phyloP scores from a whole-genome alignment of 2,797 vertebrate species.

The Pseudomugil gertrudae region DNA sequence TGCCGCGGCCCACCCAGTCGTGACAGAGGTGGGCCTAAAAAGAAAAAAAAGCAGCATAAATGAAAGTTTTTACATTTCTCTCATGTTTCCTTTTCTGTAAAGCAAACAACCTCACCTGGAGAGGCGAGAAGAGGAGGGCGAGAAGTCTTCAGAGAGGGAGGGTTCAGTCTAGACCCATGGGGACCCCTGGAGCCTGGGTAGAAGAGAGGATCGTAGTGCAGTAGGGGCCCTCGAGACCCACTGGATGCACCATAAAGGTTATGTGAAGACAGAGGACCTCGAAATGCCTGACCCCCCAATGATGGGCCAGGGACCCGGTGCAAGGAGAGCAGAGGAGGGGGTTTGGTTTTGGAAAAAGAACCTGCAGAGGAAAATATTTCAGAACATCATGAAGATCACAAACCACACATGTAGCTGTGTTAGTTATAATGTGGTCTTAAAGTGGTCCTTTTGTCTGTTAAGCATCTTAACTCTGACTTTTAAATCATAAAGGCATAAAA shows the following conservation, averaged over 20 bases:
- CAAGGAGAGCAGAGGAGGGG: conserved; percentile 76
- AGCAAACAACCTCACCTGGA: conserved; percentile 65
- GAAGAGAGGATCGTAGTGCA: conserved; percentile 53
- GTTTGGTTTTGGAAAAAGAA: conserved; percentile 73
- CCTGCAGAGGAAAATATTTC: neutral
- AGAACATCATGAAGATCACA: neutral
- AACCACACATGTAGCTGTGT: too few species aligned
- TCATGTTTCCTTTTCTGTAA: neutral
- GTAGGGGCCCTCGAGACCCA: conserved; percentile 52
- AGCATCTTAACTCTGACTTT: too few species aligned
- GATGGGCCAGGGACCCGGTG: conserved; percentile 68
- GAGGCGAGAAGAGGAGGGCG: conserved; percentile 71
- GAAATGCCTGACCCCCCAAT: conserved; percentile 39
- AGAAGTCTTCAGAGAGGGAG: conserved; percentile 70
- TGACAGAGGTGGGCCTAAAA: conserved; percentile 50
- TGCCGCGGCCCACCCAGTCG: conserved; percentile 58
- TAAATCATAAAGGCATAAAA: too few species aligned
- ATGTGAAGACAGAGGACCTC: conserved; percentile 48
- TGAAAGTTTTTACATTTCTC: neutral
- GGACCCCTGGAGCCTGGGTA: conserved; percentile 53
- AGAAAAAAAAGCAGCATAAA: neutral
- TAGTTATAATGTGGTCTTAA: too few species aligned
- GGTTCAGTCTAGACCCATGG: conserved; percentile 54
- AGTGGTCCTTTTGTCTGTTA: too few species aligned
- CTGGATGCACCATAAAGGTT: conserved; percentile 37